A percentile compares a stretch with the other conserved stretches of the same genome.
Conservation (phyloP, 2,113 vertebrate genomes). For the Perca fluviatilis region DNA sequence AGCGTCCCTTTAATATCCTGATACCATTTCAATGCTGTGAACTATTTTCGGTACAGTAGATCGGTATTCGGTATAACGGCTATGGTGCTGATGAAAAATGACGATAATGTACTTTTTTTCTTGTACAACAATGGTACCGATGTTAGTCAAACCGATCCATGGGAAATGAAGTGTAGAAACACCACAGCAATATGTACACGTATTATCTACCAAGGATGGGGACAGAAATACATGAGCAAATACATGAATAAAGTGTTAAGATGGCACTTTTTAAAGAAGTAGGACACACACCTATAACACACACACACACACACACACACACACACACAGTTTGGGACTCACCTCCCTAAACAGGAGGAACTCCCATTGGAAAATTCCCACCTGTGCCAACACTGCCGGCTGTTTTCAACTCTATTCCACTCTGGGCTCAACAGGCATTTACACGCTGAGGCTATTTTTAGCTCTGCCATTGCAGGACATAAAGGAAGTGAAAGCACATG, state of each 20-base stretch:
- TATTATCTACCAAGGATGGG: neutral
- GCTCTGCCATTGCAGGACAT: slow-evolving; percentile 51
- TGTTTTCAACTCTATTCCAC: slow-evolving; percentile 77
- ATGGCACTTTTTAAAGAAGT: slow-evolving; percentile 6
- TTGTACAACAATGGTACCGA: neutral
- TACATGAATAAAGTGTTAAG: neutral
- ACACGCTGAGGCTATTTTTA: slow-evolving; percentile 80
- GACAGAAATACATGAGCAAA: neutral
- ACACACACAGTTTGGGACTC: slow-evolving; percentile 63
- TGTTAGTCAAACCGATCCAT: neutral
- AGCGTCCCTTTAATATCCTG: neutral
- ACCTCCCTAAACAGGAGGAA: slow-evolving; percentile 81
- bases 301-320: slow-evolving; percentile 31
- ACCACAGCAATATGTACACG: neutral
- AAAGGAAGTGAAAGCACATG: slow-evolving; percentile 64
- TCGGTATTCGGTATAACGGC: no score
- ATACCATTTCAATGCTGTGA: neutral
- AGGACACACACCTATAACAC: slow-evolving; percentile 36
- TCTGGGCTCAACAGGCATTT: slow-evolving; percentile 79
- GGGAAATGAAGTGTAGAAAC: neutral
- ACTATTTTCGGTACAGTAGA: neutral
- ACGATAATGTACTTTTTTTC: neutral
- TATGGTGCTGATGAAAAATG: neutral
- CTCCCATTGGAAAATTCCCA: slow-evolving; percentile 83
- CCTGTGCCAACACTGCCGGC: slow-evolving; percentile 81